Evolutionary conservation across 2,888 invertebrate genomes (phyloP).

Genomic region (Agrilus cyanescens): DNA sequence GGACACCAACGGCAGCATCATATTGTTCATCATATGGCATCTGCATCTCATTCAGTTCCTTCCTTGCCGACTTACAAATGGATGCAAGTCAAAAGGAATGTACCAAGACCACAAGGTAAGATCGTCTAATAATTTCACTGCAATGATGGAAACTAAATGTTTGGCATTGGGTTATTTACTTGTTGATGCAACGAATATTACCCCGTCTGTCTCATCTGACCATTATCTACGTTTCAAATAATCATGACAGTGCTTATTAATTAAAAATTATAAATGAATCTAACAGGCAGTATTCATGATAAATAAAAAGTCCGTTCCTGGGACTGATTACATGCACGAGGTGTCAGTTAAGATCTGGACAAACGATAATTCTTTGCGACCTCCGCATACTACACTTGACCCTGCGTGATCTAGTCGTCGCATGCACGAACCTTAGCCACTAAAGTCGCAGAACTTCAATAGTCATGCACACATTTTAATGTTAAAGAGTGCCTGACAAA

Average conservation of each 20-base stretch:
- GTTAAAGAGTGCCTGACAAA: no score
- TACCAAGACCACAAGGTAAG: constrained; percentile 86
- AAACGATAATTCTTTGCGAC: constrained; percentile 24
- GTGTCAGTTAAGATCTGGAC: constrained; percentile 29
- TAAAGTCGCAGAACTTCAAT: constrained; percentile 10
- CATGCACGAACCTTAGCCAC: constrained; percentile 14
- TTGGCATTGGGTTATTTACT: no score
- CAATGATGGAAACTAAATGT: background rate
- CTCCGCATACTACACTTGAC: constrained; percentile 27
- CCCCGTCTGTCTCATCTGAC: no score
- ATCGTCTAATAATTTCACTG: constrained; percentile 13
- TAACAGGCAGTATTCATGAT: no score
- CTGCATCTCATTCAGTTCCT: constrained; percentile 38
- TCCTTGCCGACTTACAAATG: constrained; percentile 90
- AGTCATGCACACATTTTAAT: no score
- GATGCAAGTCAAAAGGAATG: constrained; percentile 98
- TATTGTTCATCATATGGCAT: constrained; percentile 24
- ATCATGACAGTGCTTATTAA: no score
- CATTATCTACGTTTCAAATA: no score
- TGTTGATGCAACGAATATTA: no score
- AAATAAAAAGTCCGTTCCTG: no score
- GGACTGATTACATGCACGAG: constrained; percentile 24
- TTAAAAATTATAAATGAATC: no score
- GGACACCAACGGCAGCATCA: constrained; percentile 33
- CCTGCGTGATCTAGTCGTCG: constrained; percentile 22